Percentiles rank a stretch among this genome's conserved stretches.
Conservation (phyloP, 2,888 invertebrate species). For the Julus scandinavius region DNA sequence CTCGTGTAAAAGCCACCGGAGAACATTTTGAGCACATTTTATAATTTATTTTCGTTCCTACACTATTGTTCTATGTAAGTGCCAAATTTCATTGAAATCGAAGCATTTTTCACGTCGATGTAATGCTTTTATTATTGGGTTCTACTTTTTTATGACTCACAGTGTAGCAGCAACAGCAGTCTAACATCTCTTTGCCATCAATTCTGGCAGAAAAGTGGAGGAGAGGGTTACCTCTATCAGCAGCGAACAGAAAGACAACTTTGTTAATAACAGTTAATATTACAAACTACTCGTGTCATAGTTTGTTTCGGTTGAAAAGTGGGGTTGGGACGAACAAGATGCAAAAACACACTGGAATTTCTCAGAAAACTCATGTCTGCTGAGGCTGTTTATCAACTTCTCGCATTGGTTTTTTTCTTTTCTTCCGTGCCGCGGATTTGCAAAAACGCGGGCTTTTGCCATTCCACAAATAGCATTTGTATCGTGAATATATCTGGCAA, state of each 20-base stretch:
- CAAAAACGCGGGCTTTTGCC: not conserved
- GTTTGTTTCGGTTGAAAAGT: not conserved
- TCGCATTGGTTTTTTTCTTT: not conserved
- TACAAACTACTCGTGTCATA: constrained; percentile 1
- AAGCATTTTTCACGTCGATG: too few species aligned
- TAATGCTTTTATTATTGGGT: too few species aligned
- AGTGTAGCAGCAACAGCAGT: too few species aligned
- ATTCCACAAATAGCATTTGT: not conserved
- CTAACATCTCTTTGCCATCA: too few species aligned
- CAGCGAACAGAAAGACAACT: not conserved
- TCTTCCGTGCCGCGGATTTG: not conserved
- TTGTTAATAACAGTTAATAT: constrained; percentile 6
- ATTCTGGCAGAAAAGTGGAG: too few species aligned
- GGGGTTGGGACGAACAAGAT: not conserved
- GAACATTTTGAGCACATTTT: too few species aligned
- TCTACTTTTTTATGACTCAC: too few species aligned
- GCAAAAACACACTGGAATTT: not conserved
- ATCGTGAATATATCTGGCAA: not conserved
- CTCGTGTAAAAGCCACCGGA: too few species aligned
- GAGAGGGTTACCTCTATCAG: not conserved
- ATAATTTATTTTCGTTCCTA: too few species aligned
- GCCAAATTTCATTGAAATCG: too few species aligned
- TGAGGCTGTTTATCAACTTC: not conserved
- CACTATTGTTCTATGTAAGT: too few species aligned
- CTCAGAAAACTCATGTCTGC: not conserved